These are phyloP conservation scores for Cataglyphis livida DNA, from an alignment of 2,888 invertebrate genomes.

Conservation along the genomic window DNA sequence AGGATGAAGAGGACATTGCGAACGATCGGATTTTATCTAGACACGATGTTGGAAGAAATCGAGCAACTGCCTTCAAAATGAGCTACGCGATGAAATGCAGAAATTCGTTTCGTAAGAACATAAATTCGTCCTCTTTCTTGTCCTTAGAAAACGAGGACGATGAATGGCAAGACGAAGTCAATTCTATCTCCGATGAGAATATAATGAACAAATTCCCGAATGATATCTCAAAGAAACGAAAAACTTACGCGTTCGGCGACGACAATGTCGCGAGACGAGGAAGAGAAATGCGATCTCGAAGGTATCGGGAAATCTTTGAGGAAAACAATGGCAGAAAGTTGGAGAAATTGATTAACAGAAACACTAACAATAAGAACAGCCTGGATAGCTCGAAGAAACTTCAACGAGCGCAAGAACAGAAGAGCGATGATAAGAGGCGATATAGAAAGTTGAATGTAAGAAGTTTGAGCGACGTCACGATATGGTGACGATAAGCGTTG, in stretches of 20 bases:
- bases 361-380: constrained; percentile 87
- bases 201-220: constrained; percentile 57
- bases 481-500: constrained; percentile 61
- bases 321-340: not conserved
- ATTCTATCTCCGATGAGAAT: not conserved
- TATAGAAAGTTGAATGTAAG: constrained; percentile 52
- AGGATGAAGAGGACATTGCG: constrained; percentile 6
- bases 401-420: constrained; percentile 21
- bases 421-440: not conserved
- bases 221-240: constrained; percentile 43
- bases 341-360: constrained; percentile 55
- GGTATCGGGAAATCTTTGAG: constrained; percentile 50
- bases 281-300: not conserved
- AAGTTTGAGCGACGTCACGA: constrained; percentile 67
- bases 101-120: not conserved
- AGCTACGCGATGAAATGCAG: not conserved
- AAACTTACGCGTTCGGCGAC: constrained; percentile 23
- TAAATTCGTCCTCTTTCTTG: constrained; percentile 31
- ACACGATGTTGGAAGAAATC: not conserved
- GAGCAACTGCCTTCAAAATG: not conserved
- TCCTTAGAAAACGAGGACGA: constrained; percentile 43
- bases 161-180: constrained; percentile 61
- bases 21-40: not conserved
- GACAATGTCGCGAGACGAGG: not conserved
- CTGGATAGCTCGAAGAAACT: constrained; percentile 86